A percentile compares a stretch with the other conserved stretches of the same genome.
Conservation (phyloP, 2,113 vertebrate species). For the Uria aalge region DNA sequence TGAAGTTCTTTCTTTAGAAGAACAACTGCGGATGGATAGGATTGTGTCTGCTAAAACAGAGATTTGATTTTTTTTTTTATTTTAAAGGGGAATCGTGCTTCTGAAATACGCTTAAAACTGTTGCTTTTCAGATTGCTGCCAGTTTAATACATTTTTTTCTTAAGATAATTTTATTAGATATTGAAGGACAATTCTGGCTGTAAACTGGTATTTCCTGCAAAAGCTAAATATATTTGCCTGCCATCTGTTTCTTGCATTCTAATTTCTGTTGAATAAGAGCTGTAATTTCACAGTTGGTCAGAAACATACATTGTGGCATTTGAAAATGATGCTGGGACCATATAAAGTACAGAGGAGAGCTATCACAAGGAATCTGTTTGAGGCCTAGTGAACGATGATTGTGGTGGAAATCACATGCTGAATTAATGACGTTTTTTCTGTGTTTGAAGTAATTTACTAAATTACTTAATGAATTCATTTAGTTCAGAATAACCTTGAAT, state of each 20-base stretch:
- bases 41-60: not conserved
- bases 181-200: not conserved
- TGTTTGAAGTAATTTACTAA: not conserved
- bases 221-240: not conserved
- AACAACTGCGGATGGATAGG: not conserved
- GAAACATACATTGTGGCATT: not conserved
- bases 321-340: not conserved
- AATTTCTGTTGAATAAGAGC: not conserved
- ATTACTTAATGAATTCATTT: not conserved
- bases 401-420: not conserved
- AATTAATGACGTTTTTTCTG: not conserved
- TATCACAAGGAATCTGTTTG: not conserved
- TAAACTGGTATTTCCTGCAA: not conserved
- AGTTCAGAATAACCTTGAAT: not conserved
- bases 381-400: not conserved
- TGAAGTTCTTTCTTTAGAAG: not conserved
- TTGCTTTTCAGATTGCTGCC: not conserved
- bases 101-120: not conserved
- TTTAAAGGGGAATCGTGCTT: not conserved
- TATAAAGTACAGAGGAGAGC: not conserved
- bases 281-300: not conserved
- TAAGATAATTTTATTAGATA: not conserved
- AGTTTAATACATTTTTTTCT: not conserved
- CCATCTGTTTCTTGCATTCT: not conserved
- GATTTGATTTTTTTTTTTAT: not conserved